Evolutionary conservation across 2,113 vertebrate genomes (phyloP).

Genomic region (Semnornis frantzii): DNA sequence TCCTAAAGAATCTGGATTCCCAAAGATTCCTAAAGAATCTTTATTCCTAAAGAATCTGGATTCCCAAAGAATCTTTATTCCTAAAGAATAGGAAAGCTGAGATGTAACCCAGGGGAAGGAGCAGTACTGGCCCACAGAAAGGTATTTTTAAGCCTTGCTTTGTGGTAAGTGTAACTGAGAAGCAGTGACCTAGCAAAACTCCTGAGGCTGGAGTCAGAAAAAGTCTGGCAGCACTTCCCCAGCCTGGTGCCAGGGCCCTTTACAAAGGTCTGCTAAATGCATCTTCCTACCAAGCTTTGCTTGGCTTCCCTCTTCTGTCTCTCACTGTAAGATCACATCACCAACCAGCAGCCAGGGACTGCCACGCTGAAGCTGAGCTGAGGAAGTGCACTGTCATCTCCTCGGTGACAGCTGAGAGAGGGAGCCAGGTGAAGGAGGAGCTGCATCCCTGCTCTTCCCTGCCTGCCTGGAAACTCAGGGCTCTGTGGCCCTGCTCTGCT

Average conservation of each 20-base stretch:
- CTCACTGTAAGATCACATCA: background rate
- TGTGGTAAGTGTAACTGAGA: background rate
- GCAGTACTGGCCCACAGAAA: background rate
- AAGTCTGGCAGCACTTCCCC: background rate
- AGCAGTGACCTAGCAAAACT: background rate
- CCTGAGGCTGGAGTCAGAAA: background rate
- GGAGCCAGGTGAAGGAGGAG: background rate
- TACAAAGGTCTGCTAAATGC: background rate
- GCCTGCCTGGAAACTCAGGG: background rate
- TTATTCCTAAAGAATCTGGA: background rate
- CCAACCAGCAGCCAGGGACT: background rate
- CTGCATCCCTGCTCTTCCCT: background rate
- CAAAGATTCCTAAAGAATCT: background rate
- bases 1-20: background rate
- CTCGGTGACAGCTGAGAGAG: background rate
- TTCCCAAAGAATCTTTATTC: no score
- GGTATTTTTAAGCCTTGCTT: background rate
- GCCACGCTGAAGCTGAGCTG: background rate
- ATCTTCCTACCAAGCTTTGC: background rate
- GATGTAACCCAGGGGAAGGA: background rate
- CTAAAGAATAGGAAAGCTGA: background rate
- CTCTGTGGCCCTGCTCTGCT: background rate
- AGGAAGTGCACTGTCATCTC: background rate
- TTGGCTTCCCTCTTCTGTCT: background rate
- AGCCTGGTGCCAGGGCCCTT: background rate